Conservation (phyloP, 2,888 invertebrate species). For the Pandemis heparana region DNA sequence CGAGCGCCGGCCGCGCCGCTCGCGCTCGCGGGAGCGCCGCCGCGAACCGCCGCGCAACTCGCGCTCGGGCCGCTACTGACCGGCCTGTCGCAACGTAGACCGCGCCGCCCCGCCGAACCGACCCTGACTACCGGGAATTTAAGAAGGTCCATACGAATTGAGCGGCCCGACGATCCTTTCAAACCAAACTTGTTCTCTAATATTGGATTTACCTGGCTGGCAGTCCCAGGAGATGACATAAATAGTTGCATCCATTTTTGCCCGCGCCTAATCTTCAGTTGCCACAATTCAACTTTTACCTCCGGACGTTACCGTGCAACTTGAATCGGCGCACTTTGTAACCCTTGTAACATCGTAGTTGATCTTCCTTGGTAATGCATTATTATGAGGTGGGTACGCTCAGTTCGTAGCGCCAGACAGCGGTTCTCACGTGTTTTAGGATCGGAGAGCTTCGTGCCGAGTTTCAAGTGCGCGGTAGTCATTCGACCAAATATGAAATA, state of each 20-base stretch:
- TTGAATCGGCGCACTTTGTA: too few species aligned
- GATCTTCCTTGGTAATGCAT: background rate
- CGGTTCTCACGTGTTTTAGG: background rate
- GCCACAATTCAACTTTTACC: too few species aligned
- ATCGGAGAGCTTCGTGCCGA: background rate
- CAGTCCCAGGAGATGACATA: too few species aligned
- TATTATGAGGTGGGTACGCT: background rate
- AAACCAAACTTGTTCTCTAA: too few species aligned
- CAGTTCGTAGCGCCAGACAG: background rate
- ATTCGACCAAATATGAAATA: conserved; percentile 9
- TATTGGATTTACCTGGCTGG: too few species aligned
- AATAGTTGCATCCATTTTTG: too few species aligned
- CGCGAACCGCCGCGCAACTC: conserved; percentile 83
- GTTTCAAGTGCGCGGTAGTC: conserved; percentile 2
- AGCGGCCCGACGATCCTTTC: background rate
- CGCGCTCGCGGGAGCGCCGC: conserved; percentile 85
- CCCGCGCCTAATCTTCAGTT: too few species aligned
- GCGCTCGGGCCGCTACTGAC: conserved; percentile 84
- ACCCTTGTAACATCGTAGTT: background rate
- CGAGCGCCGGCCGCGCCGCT: conserved; percentile 84
- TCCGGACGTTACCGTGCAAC: too few species aligned
- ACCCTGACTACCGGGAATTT: background rate
- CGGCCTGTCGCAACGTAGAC: conserved; percentile 23
- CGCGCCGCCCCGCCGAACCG: conserved; percentile 2
- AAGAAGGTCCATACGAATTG: background rate